Evolutionary conservation across 1,140 invertebrate genomes (phyloP).

Genomic region (Cydia splendana): DNA sequence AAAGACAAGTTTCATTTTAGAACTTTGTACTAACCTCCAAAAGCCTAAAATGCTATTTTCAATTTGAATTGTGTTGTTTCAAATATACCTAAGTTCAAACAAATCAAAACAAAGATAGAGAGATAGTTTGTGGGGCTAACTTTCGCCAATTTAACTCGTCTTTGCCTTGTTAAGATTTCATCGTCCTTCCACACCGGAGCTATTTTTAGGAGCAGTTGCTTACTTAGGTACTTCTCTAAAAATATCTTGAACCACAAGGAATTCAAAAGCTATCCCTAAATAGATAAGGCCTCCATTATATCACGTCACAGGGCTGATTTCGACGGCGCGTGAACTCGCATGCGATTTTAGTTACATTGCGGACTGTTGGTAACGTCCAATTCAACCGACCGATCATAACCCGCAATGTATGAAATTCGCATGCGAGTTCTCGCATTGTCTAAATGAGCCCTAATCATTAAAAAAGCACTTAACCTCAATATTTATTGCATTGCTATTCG

Average conservation of each 20-base stretch:
- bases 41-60: background rate
- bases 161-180: conserved; percentile 3
- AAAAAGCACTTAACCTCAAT: background rate
- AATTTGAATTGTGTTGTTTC: background rate
- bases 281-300: background rate
- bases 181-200: background rate
- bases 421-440: too few relatives aligned
- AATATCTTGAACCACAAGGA: background rate
- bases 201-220: background rate
- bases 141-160: conserved; percentile 9
- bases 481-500: too few relatives aligned
- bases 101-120: background rate
- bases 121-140: background rate
- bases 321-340: too few relatives aligned
- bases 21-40: background rate
- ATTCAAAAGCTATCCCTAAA: background rate
- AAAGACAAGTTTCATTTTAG: too few relatives aligned
- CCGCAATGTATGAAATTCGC: too few relatives aligned
- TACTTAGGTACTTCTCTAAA: background rate
- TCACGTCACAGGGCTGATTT: too few relatives aligned
- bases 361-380: too few relatives aligned
- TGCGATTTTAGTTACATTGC: too few relatives aligned
- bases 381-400: too few relatives aligned
- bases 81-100: background rate
- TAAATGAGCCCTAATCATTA: too few relatives aligned